A percentile compares a stretch with the other conserved stretches of the same genome.
These are phyloP conservation scores for Xerus rutilus DNA, from an alignment of 2,797 vertebrate genomes.

Conservation along the genomic window DNA sequence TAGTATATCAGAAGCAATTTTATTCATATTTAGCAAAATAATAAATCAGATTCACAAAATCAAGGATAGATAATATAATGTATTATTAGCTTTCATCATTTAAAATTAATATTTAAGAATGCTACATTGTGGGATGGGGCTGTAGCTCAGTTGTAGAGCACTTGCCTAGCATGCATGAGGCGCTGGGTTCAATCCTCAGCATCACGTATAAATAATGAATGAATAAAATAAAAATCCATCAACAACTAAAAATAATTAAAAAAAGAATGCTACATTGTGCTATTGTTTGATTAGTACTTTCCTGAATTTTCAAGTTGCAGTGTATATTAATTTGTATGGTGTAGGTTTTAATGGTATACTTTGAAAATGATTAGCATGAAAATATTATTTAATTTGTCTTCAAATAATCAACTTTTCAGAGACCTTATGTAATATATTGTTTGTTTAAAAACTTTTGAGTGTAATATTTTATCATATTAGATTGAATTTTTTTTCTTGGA, in stretches of 20 bases:
- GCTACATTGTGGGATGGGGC: not conserved
- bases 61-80: not conserved
- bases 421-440: slow-evolving; percentile 36
- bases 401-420: slow-evolving; percentile 59
- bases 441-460: slow-evolving; percentile 65
- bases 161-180: no score
- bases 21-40: slow-evolving; percentile 44
- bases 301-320: slow-evolving; percentile 19
- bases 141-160: no score
- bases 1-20: slow-evolving; percentile 31
- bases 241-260: no score
- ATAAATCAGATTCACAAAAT: slow-evolving; percentile 54
- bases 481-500: slow-evolving; percentile 49
- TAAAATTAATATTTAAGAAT: slow-evolving; percentile 37
- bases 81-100: slow-evolving; percentile 19
- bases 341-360: slow-evolving; percentile 52
- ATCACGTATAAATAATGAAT: no score
- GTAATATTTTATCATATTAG: slow-evolving; percentile 50
- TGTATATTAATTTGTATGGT: slow-evolving; percentile 15
- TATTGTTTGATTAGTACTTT: slow-evolving; percentile 30
- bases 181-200: no score
- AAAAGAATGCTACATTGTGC: not conserved
- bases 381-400: slow-evolving; percentile 67
- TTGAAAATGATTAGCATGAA: slow-evolving; percentile 61
- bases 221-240: no score